Conservation (phyloP, 2,888 invertebrate genomes). For the Cordilura impudica region DNA sequence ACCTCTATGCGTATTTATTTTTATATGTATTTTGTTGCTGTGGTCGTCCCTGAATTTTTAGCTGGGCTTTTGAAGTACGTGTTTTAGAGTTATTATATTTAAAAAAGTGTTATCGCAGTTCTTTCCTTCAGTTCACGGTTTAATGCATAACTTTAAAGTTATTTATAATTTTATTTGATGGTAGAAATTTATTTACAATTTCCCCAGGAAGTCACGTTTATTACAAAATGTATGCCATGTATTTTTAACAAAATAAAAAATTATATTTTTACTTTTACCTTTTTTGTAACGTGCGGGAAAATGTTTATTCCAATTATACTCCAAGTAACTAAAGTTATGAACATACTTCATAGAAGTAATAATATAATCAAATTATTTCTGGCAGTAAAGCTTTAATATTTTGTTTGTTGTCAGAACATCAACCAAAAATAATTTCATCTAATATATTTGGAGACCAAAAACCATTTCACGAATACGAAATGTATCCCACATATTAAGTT, state of each 20-base stretch:
- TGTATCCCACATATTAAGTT: no score
- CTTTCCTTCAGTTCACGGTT: background rate
- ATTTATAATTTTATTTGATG: background rate
- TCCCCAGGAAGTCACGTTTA: background rate
- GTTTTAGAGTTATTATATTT: background rate
- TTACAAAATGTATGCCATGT: no score
- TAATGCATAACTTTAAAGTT: background rate
- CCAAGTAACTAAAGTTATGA: no score
- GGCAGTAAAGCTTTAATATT: no score
- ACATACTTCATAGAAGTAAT: no score
- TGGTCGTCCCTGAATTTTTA: background rate
- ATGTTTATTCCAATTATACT: background rate
- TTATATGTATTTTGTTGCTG: background rate
- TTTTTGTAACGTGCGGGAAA: background rate
- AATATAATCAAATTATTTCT: no score
- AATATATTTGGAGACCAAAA: no score
- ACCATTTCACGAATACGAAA: no score
- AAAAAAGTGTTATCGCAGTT: background rate
- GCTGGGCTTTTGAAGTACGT: background rate
- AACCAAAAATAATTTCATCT: no score
- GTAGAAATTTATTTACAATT: background rate
- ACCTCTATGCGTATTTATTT: background rate
- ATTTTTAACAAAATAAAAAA: no score
- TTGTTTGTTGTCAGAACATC: no score
- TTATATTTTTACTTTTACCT: no score